phyloP scores from a whole-genome alignment of 2,113 vertebrate species.

The Willisornis vidua region DNA sequence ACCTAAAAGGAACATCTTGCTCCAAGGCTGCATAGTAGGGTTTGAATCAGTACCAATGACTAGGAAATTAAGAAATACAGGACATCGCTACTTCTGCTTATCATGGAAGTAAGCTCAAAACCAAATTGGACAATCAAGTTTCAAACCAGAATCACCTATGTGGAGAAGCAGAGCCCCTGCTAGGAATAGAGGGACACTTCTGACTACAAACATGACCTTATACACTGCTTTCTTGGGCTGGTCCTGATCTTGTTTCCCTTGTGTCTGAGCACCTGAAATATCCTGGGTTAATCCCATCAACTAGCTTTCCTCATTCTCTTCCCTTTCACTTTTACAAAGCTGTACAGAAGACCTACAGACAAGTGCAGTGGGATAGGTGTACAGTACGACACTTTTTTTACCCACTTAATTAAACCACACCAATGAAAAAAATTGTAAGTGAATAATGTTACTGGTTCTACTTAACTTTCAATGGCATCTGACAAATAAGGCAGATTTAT shows the following conservation, averaged over 20 bases:
- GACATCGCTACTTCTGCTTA: not conserved
- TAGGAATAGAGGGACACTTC: not conserved
- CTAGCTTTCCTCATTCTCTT: not conserved
- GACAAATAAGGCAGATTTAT: not conserved
- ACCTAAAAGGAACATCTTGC: not conserved
- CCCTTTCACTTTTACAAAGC: not conserved
- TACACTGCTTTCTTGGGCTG: not conserved
- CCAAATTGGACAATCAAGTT: not conserved
- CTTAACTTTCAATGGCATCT: not conserved
- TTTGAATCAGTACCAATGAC: not conserved
- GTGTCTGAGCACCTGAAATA: not conserved
- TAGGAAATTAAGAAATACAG: not conserved
- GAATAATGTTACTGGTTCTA: not conserved
- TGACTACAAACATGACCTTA: not conserved
- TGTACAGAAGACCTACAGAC: not conserved
- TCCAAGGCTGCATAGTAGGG: not conserved
- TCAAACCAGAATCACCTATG: not conserved
- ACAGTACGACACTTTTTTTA: not conserved
- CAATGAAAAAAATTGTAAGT: not conserved
- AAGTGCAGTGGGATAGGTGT: rapidly evolving
- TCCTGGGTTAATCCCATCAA: not conserved
- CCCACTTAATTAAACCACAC: not conserved
- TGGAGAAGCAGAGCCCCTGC: rapidly evolving
- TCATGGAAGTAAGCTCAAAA: not conserved
- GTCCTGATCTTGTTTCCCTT: not conserved